Base-by-base conservation (phyloP, 23 tunicate species). In the Clavelina lepadiformis region DNA sequence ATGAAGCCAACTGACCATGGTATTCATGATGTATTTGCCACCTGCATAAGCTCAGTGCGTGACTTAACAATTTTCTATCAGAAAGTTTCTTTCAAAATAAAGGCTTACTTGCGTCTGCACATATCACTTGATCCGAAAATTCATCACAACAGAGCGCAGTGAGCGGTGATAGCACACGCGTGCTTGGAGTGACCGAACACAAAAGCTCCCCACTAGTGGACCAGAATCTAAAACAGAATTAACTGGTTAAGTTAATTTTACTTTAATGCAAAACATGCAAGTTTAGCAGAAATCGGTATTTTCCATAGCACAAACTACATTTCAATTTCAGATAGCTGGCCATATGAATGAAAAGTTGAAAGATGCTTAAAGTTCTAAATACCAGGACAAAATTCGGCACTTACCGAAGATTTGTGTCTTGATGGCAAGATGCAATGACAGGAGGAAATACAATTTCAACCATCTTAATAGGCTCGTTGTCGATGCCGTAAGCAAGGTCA, bases 341-440 rank as follows among this genome's bases (percentile, higher is more conserved):
- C n/a, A n/a, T n/a, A n/a, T n/a, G n/a, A n/a, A n/a, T n/a, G n/a
- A n/a, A n/a, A n/a, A n/a, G n/a, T n/a, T n/a, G n/a, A n/a, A n/a
- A n/a, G n/a, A n/a, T n/a, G n/a, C n/a, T n/a, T n/a, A n/a, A n/a
- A n/a, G n/a, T n/a, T n/a, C n/a, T n/a, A n/a, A n/a, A n/a, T n/a
- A n/a, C n/a, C n/a, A n/a, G n/a, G n/a, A n/a, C n/a, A n/a, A n/a
- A n/a, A n/a, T n/a, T n/a, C n/a, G n/a, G 49, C 15, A 23, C 69
- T 1, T 31, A 76, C 93, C 93, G 61, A 20, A 84, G 71, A 35
- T 69, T 24, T 3, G 77, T 68, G 41, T 84, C 93, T 56, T 84
- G 93, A 53, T 84, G 93, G 56, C 93, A 76, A 19, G 93, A 73
- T 22, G 82, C 93, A 49, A 84, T 62, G 8, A 76, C 78, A 0